These are phyloP conservation scores for Mormyrus proboscirostris DNA, from an alignment of 2,797 vertebrate species.

Conservation along the genomic window DNA sequence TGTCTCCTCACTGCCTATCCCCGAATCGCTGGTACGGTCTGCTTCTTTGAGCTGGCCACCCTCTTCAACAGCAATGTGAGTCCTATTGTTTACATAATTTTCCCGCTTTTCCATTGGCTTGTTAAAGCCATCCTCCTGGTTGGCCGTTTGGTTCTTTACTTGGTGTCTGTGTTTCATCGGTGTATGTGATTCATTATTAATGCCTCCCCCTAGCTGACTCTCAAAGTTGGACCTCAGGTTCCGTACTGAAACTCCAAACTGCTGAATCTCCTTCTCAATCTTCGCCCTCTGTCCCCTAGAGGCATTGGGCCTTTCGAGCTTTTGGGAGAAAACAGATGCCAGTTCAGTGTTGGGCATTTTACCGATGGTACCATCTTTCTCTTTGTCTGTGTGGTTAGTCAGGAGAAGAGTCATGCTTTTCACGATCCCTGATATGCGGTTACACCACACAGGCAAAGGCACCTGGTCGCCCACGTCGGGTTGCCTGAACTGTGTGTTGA, in stretches of 20 bases:
- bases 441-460: conserved; percentile 77
- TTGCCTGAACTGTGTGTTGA: conserved; percentile 72
- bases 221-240: conserved; percentile 82
- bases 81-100: not conserved
- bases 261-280: conserved; percentile 76
- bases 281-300: conserved; percentile 56
- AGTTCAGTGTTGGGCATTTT: conserved; percentile 72
- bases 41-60: conserved; percentile 30
- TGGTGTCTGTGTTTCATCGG: conserved; percentile 15
- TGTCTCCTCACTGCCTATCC: conserved; percentile 63
- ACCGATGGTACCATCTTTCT: conserved; percentile 42
- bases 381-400: conserved; percentile 64
- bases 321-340: conserved; percentile 63
- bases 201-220: conserved; percentile 39
- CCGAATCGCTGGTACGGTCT: conserved; percentile 65
- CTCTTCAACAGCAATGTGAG: conserved; percentile 24
- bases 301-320: conserved; percentile 49
- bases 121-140: not conserved
- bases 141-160: conserved; percentile 3
- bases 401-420: conserved; percentile 82
- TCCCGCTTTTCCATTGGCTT: not conserved
- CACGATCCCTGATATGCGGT: conserved; percentile 76
- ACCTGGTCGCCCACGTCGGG: conserved; percentile 51
- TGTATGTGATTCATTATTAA: not conserved
- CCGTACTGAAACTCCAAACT: conserved; percentile 81